These are phyloP conservation scores for Odontocerum albicorne DNA, from an alignment of 2,888 invertebrate species.

Conservation along the genomic window DNA sequence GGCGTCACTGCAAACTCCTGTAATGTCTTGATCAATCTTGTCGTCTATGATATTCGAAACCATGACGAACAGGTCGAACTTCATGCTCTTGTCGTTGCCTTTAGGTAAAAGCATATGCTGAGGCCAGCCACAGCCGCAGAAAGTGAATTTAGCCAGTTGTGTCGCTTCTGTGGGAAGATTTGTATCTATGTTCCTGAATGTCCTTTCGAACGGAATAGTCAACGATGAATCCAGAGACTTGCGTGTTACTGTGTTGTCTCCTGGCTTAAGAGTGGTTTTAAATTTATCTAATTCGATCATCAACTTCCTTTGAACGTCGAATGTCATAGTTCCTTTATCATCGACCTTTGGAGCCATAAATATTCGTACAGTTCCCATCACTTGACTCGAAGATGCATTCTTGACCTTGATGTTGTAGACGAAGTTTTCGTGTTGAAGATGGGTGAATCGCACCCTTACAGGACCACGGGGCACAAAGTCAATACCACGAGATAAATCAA, in stretches of 20 bases:
- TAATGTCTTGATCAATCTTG: slow-evolving; percentile 33
- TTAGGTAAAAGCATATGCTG: slow-evolving; percentile 58
- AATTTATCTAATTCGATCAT: slow-evolving; percentile 44
- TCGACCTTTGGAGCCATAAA: slow-evolving; percentile 43
- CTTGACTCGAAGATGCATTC: slow-evolving; percentile 21
- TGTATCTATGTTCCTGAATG: slow-evolving; percentile 70
- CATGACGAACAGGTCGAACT: slow-evolving; percentile 43
- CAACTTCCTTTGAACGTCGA: slow-evolving; percentile 41
- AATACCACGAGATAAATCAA: slow-evolving; percentile 44
- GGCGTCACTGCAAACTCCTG: slow-evolving; percentile 65
- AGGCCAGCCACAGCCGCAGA: slow-evolving; percentile 47
- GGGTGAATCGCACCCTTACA: slow-evolving; percentile 39
- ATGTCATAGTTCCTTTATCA: slow-evolving; percentile 24
- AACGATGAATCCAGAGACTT: slow-evolving; percentile 73
- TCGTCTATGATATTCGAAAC: slow-evolving; percentile 41
- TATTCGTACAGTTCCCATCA: slow-evolving; percentile 41
- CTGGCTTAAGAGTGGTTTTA: slow-evolving; percentile 54
- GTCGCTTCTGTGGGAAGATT: slow-evolving; percentile 58
- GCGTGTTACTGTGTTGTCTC: slow-evolving; percentile 67
- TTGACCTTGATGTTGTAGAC: slow-evolving; percentile 38
- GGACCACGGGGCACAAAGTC: slow-evolving; percentile 41
- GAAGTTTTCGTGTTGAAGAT: slow-evolving; percentile 41
- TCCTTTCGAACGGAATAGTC: slow-evolving; percentile 80
- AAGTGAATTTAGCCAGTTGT: slow-evolving; percentile 55
- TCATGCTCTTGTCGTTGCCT: slow-evolving; percentile 41